Evolutionary conservation across 2,113 vertebrate genomes (phyloP), one percentile per base, ranked within the genome.

Genomic region (Halichoeres trimaculatus): DNA sequence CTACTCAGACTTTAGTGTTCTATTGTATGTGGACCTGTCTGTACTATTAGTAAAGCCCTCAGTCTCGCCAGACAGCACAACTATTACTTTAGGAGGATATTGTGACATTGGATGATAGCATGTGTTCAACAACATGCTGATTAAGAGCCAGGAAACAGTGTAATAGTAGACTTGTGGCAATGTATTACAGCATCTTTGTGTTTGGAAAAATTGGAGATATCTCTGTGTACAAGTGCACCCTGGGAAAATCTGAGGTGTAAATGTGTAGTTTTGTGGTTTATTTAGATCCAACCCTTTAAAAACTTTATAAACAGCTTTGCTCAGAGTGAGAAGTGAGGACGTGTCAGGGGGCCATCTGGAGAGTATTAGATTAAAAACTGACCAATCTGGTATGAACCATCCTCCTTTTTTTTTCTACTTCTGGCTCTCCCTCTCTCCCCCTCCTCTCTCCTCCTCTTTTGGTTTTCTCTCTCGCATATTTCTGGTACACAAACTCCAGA

Each of bases 291-390:
- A 61, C 43, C 35, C 22, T 19, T 26, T 36, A 53, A 48, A 8
- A 68, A 6, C 9, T n/a, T 78, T 55, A n/a, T 61, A 20, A 63
- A 11, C 22, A 67, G 41, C 24, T 45, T 57, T 23, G 51, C 38
- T 52, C 23, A n/a, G 36, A 54, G 22, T 60, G 26, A 72, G 74
- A 74, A 60, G 45, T 86, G 78, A 78, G 58, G 81, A 89, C 79
- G 85, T 89, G 85, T 86, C 83, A 73, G 58, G 20, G 10, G 10
- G 23, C 47, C 78, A 81, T 88, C 85, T 86, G 84, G 85, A 78
- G 73, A 72, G 5, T n/a, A 74, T 84, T 83, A 80, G 23, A 53
- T 13, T 16, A 38, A 43, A 56, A 70, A 47, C 61, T 24, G 36
- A 78, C 60, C 69, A 74, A 51, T 60, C 8, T 13, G 43, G 9